Base-by-base conservation (phyloP, 1,140 invertebrate genomes). In the Panagrolaimus sp. region DNA sequence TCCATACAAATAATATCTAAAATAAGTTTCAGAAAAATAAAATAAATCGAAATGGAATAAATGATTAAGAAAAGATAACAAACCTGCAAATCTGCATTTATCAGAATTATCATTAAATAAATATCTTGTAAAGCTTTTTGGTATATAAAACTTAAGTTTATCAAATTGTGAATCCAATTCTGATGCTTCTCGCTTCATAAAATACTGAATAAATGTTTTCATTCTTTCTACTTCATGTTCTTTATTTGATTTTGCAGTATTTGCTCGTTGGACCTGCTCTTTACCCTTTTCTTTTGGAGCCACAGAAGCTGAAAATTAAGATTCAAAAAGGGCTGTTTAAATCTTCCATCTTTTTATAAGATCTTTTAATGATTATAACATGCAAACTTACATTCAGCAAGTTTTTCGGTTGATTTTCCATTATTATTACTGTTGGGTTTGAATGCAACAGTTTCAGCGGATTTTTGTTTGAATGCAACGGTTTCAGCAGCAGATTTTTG, bases 1-100 rank as follows among this genome's bases (percentile, higher is more conserved):
- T 58, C 52, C 52, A 58, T 58, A 17, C 52, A 58, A 58, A 58
- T 58, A n/a, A 58, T 58, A 58, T 58, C 52, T 38, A 38, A 38
- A 38, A 38, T 38, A 38, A 4, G 32, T 38, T 38, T 38, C 32
- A 38, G 2, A n/a, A n/a, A n/a, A n/a, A n/a, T n/a, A n/a, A n/a
- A 38, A 4, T 38, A 38, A 38, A 38, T 38, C 32, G 7, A 2
- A n/a, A n/a, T n/a, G n/a, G n/a, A n/a, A n/a, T n/a, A 38, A 2
- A 4, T 38, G 7, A 38, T 38, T 4, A 38, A 38, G 32, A n/a
- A n/a, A n/a, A n/a, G n/a, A n/a, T n/a, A n/a, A 38, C 32, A 38
- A 38, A 38, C 32, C 32, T 26, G 52, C 52, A 58, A 21, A 58
- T 8, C 52, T 21, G 17, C 52, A 58, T 21, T 21, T 58, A 12